Evolutionary conservation across 2,888 invertebrate species (phyloP), one percentile per base, ranked within the genome.

Genomic region (Drosophila tripunctata): DNA sequence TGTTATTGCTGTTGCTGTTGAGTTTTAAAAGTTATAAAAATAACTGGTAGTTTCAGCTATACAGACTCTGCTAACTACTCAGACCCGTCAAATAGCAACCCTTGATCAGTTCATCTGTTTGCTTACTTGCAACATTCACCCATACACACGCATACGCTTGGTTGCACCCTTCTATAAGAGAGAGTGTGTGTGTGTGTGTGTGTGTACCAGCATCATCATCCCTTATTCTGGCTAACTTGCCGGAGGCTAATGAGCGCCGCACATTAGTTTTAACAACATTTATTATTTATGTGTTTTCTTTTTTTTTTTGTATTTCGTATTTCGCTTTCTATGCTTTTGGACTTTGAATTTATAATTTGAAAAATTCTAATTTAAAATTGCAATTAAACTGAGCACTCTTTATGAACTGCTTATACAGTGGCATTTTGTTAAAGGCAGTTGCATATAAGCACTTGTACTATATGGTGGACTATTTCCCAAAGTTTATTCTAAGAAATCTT

Each of bases 221-320:
- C 83, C 88, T 69, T 83, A 74, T 67, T 38, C 51, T 54, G 24
- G 12, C 27, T 54, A 55, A 35, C 19, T 77, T 84, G 69, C 80
- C 73, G 57, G 64, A 67, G 87, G 88, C 88, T 88, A 86, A 86
- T 86, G 88, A 86, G 78, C 58, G 76, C 78, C 84, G 88, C 87
- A 86, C 86, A 78, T 83, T 83, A 83, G 81, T 83, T 83, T 87
- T 87, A 83, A 83, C 83, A 80, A 78, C 78, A 86, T 88, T 86
- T 87, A 87, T 87, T 87, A 88, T 88, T 88, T 88, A 88, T 88
- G 86, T 63, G 73, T 69, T 87, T 82, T 76, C 55, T 17, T 54
- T 6, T 21, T 21, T 4, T 21, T 21, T n/a, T n/a, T n/a, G n/a
- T n/a, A n/a, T n/a, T n/a, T n/a, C n/a, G n/a, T 65, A 50, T 51